These are phyloP conservation scores for Pseudonaja textilis DNA, from an alignment of 2,113 vertebrate species.

Conservation along the genomic window DNA sequence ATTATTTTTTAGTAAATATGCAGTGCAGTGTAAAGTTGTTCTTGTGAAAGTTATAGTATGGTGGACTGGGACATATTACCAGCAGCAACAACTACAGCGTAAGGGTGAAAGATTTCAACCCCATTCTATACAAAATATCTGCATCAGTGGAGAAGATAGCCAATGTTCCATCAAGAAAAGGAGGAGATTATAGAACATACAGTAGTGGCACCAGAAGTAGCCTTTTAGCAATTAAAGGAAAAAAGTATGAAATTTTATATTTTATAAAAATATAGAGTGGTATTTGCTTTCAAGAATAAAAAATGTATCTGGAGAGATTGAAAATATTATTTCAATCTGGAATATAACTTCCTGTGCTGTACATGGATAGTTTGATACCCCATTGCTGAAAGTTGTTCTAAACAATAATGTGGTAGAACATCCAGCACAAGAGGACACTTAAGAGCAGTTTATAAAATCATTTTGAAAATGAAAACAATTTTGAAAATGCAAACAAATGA, in stretches of 20 bases:
- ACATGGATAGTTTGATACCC: neutral
- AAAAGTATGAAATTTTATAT: neutral
- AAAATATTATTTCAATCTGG: neutral
- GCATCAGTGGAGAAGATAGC: neutral
- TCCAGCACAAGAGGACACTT: neutral
- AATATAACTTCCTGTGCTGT: neutral
- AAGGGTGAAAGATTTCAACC: neutral
- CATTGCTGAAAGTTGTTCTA: neutral
- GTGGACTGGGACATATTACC: neutral
- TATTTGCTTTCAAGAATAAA: neutral
- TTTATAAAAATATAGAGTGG: neutral
- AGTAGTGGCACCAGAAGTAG: neutral
- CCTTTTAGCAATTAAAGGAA: neutral
- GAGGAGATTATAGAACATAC: neutral
- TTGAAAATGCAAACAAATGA: neutral
- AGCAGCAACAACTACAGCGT: neutral
- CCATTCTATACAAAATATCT: neutral
- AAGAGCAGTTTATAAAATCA: neutral
- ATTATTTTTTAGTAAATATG: neutral
- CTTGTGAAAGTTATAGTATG: neutral
- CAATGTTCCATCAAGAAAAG: neutral
- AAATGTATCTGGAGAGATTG: neutral
- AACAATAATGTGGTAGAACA: neutral
- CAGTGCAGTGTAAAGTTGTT: neutral
- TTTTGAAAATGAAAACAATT: neutral